Evolutionary conservation across 1,140 invertebrate species (phyloP).

Genomic region (Sweltsa coloradensis): DNA sequence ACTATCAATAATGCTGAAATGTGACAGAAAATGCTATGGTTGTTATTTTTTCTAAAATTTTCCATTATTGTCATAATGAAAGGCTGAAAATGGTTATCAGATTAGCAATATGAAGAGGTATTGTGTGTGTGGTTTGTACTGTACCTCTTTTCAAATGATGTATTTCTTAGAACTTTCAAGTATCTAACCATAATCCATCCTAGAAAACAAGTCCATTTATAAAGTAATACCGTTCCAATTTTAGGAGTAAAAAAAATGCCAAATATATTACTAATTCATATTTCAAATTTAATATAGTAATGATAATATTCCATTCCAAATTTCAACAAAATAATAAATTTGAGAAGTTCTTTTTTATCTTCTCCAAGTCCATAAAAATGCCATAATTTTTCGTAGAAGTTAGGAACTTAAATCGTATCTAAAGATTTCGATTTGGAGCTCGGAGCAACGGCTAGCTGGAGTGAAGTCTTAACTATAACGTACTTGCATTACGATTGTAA

Average conservation of each 20-base stretch:
- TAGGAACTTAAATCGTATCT: background rate
- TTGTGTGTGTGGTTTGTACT: background rate
- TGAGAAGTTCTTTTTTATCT: conserved; percentile 7
- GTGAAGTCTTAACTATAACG: no score
- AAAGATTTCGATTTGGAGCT: background rate
- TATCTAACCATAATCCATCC: conserved; percentile 10
- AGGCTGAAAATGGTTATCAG: background rate
- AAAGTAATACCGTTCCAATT: conserved; percentile 11
- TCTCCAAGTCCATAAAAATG: conserved; percentile 4
- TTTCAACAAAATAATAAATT: conserved; percentile 4
- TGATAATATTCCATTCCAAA: conserved; percentile 6
- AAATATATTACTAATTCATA: background rate
- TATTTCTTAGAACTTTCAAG: background rate
- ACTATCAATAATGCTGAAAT: background rate
- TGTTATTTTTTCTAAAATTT: conserved; percentile 9
- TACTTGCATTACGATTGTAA: no score
- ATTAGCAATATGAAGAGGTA: background rate
- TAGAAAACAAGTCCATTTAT: conserved; percentile 8
- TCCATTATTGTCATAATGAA: conserved; percentile 5
- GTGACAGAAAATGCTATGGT: conserved; percentile 1
- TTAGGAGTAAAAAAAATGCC: conserved; percentile 3
- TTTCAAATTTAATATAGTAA: conserved; percentile 1
- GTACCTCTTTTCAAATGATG: background rate
- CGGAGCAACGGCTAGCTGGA: background rate
- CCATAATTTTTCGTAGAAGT: conserved; percentile 6